Base-by-base conservation (phyloP, 2,888 invertebrate species). In the Oscheius sp. region DNA sequence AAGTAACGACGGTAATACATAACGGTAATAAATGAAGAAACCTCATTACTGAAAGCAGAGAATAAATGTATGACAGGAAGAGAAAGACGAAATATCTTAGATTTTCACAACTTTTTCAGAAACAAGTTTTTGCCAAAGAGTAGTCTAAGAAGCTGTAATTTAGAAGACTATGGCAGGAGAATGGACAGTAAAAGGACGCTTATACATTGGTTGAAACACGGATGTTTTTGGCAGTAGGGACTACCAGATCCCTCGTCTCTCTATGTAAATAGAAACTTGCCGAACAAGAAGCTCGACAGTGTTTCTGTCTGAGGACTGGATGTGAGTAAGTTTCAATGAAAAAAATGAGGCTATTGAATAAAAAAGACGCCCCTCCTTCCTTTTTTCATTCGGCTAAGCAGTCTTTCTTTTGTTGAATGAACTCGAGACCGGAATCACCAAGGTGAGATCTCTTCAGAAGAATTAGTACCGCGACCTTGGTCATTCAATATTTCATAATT, bases 401-500 rank as follows among this genome's bases (percentile, higher is more conserved):
- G 59, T 44, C 41, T 26, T 17, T 30, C 9, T n/a, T n/a, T n/a
- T 26, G 8, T 26, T 41, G 41, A 59, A 44, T 59, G 54, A 36
- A 54, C 54, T 44, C 59, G 44, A 44, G 59, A 59, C 59, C 59
- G 59, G 59, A n/a, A 59, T n/a, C 41, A 24, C 30, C 59, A 59
- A 59, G 59, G 59, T 59, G 59, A 59, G 41, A 59, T 44, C 59
- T 41, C 59, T 44, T 28, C 17, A 33, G 54, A 54, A 41, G 20
- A 41, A 41, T n/a, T 2, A 30, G 24, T 54, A 54, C 20, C 6
- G 6, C 9, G 54, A 54, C 54, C 51, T 44, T 44, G 45, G 6
- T 4, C 47, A 47, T 49, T 4, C 22, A 49, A 49, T 20, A 14
- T 36, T 36, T 36, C 4, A 47, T 47, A 24, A 44, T 49, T 62